Percentiles rank a stretch among this genome's conserved stretches.
phyloP scores from a whole-genome alignment of 2,888 invertebrate species.

The Ectemnius cavifrons region DNA sequence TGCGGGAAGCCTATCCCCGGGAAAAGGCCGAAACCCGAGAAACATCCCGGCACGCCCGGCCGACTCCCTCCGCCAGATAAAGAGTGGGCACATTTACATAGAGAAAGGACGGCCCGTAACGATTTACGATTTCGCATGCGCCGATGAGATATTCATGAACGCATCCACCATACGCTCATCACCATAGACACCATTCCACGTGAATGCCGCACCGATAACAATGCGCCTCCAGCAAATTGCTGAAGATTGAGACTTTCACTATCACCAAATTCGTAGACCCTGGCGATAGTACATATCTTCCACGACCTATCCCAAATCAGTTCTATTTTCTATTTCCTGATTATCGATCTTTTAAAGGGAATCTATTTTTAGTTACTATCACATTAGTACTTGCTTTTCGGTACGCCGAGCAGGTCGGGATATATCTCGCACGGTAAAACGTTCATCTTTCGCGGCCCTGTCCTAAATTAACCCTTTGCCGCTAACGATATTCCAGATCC shows the following conservation, averaged over 20 bases:
- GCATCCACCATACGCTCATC: slow-evolving; percentile 17
- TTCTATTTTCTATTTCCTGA: too few relatives aligned
- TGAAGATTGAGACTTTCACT: too few relatives aligned
- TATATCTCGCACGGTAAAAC: slow-evolving; percentile 16
- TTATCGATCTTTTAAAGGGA: too few relatives aligned
- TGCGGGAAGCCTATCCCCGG: slow-evolving; percentile 11
- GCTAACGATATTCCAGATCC: slow-evolving; percentile 47
- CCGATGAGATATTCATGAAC: slow-evolving; percentile 50
- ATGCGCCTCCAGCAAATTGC: too few relatives aligned
- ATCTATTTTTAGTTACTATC: slow-evolving; percentile 6
- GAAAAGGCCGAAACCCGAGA: slow-evolving; percentile 32
- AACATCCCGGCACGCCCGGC: slow-evolving; percentile 20
- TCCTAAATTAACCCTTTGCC: slow-evolving; percentile 47
- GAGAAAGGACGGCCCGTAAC: slow-evolving; percentile 45
- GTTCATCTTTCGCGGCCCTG: slow-evolving; percentile 40
- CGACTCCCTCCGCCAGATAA: too few relatives aligned
- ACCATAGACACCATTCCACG: slow-evolving; percentile 23
- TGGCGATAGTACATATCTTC: too few relatives aligned
- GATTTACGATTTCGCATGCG: slow-evolving; percentile 52
- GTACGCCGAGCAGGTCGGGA: slow-evolving; percentile 17
- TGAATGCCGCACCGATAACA: not conserved
- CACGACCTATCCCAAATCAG: too few relatives aligned
- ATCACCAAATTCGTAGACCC: too few relatives aligned
- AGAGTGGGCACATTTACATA: slow-evolving; percentile 41
- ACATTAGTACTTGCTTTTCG: slow-evolving; percentile 18